Conservation (phyloP, 1,140 invertebrate genomes). For the Hyposmocoma kahamanoa region DNA sequence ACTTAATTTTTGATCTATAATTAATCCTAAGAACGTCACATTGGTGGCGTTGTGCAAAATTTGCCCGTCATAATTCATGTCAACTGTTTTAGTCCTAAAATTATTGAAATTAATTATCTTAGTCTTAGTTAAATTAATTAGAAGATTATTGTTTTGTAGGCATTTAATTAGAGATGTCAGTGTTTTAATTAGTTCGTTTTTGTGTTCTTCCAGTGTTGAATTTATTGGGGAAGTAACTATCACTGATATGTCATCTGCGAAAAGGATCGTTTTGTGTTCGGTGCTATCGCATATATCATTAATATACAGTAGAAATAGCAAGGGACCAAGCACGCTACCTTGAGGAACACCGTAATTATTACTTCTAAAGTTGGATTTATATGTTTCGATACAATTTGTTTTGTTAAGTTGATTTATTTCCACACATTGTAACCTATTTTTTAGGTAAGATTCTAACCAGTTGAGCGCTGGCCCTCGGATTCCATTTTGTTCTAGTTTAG, state of each 20-base stretch:
- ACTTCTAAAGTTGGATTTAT: not conserved
- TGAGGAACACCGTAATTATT: slow-evolving; percentile 2
- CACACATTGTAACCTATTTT: not conserved
- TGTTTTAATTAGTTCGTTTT: no score
- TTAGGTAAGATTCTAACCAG: slow-evolving; percentile 3
- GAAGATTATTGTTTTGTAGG: no score
- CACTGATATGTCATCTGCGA: slow-evolving; percentile 11
- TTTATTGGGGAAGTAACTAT: slow-evolving; percentile 1
- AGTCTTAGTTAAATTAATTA: no score
- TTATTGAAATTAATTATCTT: no score
- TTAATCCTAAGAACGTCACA: no score
- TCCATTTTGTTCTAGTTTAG: slow-evolving; percentile 3
- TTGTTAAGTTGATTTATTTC: not conserved
- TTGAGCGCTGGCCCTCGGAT: not conserved
- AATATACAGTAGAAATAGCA: slow-evolving; percentile 7
- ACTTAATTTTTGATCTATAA: no score
- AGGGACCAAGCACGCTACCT: not conserved
- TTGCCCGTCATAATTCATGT: no score
- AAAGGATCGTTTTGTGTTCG: slow-evolving; percentile 6
- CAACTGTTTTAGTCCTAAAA: no score
- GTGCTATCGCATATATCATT: slow-evolving; percentile 4
- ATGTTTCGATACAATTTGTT: not conserved
- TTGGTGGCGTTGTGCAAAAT: no score
- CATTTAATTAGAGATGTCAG: no score
- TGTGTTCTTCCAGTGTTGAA: no score